These are phyloP conservation scores for Stercorarius parasiticus DNA, from an alignment of 2,113 vertebrate genomes.

Conservation along the genomic window DNA sequence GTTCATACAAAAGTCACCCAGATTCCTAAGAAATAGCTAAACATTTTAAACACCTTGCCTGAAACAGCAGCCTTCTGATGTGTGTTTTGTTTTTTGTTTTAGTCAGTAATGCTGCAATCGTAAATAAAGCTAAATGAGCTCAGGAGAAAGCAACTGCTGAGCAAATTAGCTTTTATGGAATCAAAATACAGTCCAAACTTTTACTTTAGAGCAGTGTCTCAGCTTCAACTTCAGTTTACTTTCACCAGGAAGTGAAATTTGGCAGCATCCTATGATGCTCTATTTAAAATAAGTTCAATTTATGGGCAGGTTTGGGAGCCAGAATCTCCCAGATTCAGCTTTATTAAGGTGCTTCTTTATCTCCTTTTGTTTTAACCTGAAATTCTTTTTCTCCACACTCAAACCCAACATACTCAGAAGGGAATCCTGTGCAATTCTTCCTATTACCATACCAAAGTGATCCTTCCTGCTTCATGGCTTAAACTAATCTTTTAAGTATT, in stretches of 20 bases:
- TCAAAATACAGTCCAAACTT: neutral
- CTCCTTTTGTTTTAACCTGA: neutral
- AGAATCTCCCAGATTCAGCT: neutral
- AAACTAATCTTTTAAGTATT: neutral
- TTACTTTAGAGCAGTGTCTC: neutral
- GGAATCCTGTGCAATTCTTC: neutral
- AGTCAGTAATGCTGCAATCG: neutral
- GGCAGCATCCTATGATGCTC: neutral
- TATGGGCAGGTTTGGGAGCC: neutral
- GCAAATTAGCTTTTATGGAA: neutral
- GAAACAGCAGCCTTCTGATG: neutral
- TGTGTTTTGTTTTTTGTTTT: neutral
- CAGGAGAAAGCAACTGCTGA: neutral
- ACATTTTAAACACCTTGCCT: neutral
- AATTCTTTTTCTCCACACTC: neutral
- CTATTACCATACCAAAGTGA: neutral
- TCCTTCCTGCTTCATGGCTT: neutral
- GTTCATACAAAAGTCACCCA: neutral
- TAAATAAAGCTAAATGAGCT: neutral
- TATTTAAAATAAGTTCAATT: neutral
- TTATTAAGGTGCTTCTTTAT: neutral
- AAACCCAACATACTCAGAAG: neutral
- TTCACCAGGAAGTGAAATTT: neutral
- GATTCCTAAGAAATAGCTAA: neutral
- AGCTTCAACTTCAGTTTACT: neutral